Evolutionary conservation across 2,113 vertebrate genomes (phyloP), one percentile per base, ranked within the genome.

Genomic region (Aegypius monachus): DNA sequence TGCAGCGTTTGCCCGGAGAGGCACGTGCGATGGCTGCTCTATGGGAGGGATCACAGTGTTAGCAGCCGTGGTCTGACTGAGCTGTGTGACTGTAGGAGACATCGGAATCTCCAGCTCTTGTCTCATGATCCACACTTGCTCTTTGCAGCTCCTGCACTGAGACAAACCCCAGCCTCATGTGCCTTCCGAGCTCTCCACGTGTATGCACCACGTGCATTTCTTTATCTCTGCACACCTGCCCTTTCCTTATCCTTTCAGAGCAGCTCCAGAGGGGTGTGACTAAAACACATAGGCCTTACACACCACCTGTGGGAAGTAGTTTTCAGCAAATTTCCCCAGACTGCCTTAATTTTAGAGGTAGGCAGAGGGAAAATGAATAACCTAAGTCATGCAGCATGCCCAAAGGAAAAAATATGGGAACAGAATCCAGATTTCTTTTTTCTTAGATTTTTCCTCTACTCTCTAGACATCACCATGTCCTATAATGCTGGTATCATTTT

Each of bases 141-240:
- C 72, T 63, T 47, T 66, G 26, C 32, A 48, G 21, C n/a, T 90
- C 45, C 82, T 48, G 15, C n/a, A 47, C 34, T 4, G 47, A 81
- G 55, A 31, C 40, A 45, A 90, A 53, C 12, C 22, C 43, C 20
- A 56, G 61, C 3, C 25, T 36, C 47, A 6, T 10, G 29, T 31
- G 31, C 11, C 27, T 95, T 52, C 22, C 75, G 22, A 55, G 23
- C 52, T 81, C 61, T 48, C 65, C 82, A 59, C 1, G 2, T 83
- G 82, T 48, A 61, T 1, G 2, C 27, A 36, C 52, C 32, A 17
- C 0, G 3, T 29, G 38, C 29, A 16, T 71, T 71, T 70, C 63
- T 62, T 56, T 58, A 79, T 47, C 62, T 42, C 48, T 25, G 17
- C 0, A 0, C 0, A 0, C 43, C 61, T 1, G 1, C 65, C 50